Conservation (phyloP, 2,888 invertebrate species). For the Dryobota labecula region DNA sequence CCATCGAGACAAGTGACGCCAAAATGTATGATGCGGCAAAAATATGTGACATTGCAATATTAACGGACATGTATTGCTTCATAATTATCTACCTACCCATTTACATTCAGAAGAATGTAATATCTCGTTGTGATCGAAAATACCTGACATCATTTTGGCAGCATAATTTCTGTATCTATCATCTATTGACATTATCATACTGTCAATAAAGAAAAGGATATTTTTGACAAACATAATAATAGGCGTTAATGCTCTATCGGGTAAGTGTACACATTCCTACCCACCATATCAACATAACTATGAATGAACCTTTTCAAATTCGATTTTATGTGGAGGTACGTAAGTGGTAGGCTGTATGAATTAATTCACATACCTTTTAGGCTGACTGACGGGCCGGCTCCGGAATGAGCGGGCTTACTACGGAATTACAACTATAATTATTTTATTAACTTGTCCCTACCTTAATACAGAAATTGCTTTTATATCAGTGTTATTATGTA, state of each 20-base stretch:
- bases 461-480: conserved; percentile 43
- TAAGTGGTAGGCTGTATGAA: conserved; percentile 53
- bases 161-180: not conserved
- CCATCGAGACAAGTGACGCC: too few species aligned
- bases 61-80: too few species aligned
- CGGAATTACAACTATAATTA: conserved; percentile 52
- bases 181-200: not conserved
- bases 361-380: conserved; percentile 66
- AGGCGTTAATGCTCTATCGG: conserved; percentile 6
- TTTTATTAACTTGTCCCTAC: conserved; percentile 50
- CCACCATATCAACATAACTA: conserved; percentile 35
- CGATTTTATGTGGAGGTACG: conserved; percentile 41
- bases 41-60: too few species aligned
- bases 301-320: conserved; percentile 60
- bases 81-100: too few species aligned
- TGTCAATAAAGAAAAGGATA: not conserved
- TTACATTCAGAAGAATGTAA: too few species aligned
- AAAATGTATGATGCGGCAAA: too few species aligned
- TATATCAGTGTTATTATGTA: conserved; percentile 31
- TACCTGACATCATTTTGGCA: too few species aligned
- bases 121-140: too few species aligned
- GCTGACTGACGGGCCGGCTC: conserved; percentile 50
- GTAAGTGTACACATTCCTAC: conserved; percentile 19
- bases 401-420: conserved; percentile 44
- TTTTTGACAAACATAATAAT: conserved; percentile 14